A percentile compares a stretch with the other conserved stretches of the same genome.
These are phyloP conservation scores for Acleris holmiana DNA, from an alignment of 2,888 invertebrate genomes.

Conservation along the genomic window DNA sequence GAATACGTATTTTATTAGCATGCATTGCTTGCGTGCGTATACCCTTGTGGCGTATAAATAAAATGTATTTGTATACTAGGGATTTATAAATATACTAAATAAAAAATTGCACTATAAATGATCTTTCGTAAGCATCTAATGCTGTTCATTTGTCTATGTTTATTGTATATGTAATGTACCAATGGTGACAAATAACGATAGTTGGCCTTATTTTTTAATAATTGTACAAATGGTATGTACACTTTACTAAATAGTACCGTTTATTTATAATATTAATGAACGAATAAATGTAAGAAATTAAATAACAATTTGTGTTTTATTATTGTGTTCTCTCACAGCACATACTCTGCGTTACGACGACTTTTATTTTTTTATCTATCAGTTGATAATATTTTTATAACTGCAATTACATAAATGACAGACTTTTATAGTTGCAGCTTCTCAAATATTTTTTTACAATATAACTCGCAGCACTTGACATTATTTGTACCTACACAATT, in stretches of 20 bases:
- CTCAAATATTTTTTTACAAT: no score
- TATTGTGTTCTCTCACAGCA: not conserved
- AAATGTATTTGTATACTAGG: not conserved
- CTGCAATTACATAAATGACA: no score
- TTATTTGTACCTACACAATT: no score
- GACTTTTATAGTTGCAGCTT: not conserved
- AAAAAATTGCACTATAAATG: conserved; percentile 17
- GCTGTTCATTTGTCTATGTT: conserved; percentile 56
- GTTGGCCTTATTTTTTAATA: conserved; percentile 60
- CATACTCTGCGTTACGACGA: not conserved
- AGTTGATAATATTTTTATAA: no score
- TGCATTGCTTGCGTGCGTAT: not conserved
- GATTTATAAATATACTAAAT: not conserved
- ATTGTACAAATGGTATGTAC: conserved; percentile 81
- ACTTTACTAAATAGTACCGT: conserved; percentile 63
- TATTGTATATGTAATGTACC: conserved; percentile 54
- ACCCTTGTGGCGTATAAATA: not conserved
- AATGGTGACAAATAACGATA: conserved; percentile 69
- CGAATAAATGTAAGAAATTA: conserved; percentile 78
- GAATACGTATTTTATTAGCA: not conserved
- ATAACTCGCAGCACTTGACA: no score
- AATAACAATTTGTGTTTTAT: conserved; percentile 44
- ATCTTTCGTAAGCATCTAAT: conserved; percentile 63
- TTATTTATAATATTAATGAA: conserved; percentile 77
- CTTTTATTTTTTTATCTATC: no score